phyloP scores from a whole-genome alignment of 30 jellyfish, hydroid and myxozoan species.

The Rhopilema esculentum region DNA sequence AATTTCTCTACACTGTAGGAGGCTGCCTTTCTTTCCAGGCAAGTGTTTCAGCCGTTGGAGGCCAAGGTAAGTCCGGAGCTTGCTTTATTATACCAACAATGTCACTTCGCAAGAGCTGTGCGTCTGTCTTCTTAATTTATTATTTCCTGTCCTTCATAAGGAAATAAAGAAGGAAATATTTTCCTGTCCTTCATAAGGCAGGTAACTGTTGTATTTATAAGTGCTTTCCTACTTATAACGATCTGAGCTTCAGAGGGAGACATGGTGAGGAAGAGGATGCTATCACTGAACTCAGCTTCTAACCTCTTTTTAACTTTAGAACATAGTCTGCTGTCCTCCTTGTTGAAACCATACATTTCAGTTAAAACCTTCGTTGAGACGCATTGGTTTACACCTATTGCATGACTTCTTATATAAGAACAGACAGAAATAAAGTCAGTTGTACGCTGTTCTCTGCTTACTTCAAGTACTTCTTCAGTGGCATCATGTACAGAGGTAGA shows the following conservation, averaged over 20 bases:
- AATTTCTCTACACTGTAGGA: conserved; percentile 24
- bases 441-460: conserved; percentile 17
- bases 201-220: conserved; percentile 10
- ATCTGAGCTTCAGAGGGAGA: conserved; percentile 15
- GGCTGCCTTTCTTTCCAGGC: conserved; percentile 20
- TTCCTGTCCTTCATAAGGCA: background rate
- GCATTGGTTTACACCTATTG: conserved; percentile 32
- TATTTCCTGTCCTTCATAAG: background rate
- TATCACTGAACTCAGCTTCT: conserved; percentile 17
- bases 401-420: background rate
- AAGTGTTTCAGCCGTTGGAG: conserved; percentile 56
- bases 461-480: conserved; percentile 4
- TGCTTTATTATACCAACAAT: conserved; percentile 15
- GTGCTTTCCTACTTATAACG: conserved; percentile 7
- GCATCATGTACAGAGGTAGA: conserved; percentile 22
- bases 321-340: conserved; percentile 35
- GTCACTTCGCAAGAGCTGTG: conserved; percentile 39
- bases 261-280: conserved; percentile 20
- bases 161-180: background rate
- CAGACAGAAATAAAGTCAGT: conserved; percentile 43
- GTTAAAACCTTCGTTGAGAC: conserved; percentile 36
- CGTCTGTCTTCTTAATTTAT: conserved; percentile 37
- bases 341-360: conserved; percentile 39
- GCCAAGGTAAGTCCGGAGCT: conserved; percentile 52
- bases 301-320: conserved; percentile 33